These are phyloP conservation scores for Podabrus alpinus DNA, from an alignment of 2,888 invertebrate genomes.

Conservation along the genomic window DNA sequence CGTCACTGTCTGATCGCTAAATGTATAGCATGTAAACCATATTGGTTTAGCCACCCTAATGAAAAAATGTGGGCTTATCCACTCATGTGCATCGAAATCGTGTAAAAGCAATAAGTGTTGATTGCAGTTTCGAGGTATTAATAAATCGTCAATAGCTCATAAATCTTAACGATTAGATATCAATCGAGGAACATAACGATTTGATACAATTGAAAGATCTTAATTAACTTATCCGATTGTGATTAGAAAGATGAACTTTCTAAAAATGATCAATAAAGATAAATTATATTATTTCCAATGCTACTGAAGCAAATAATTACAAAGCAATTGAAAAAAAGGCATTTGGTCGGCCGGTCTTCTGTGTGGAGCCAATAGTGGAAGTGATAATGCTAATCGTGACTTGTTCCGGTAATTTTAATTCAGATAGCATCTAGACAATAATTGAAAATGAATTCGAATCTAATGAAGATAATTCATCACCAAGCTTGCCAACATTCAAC, in stretches of 20 bases:
- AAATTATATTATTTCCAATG: background rate
- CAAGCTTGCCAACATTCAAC: background rate
- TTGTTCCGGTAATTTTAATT: constrained; percentile 9
- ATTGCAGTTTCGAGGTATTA: background rate
- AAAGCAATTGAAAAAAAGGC: background rate
- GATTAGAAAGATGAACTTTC: background rate
- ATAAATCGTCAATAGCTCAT: background rate
- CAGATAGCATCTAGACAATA: constrained; percentile 14
- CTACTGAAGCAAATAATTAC: background rate
- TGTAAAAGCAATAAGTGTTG: background rate
- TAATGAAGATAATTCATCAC: constrained; percentile 17
- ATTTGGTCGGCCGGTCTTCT: constrained; percentile 8
- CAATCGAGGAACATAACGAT: background rate
- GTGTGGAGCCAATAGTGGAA: background rate
- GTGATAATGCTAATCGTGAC: constrained; percentile 13
- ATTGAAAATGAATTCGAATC: constrained; percentile 8
- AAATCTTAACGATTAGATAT: background rate
- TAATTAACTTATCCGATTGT: background rate
- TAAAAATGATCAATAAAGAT: background rate
- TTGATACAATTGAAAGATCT: background rate
- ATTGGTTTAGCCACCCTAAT: no score
- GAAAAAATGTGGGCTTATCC: no score
- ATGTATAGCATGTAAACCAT: no score
- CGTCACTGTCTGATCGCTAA: no score
- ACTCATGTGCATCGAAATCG: no score